Conservation (phyloP, 2,888 invertebrate species). For the Scaptodrosophila latifasciaeformis region DNA sequence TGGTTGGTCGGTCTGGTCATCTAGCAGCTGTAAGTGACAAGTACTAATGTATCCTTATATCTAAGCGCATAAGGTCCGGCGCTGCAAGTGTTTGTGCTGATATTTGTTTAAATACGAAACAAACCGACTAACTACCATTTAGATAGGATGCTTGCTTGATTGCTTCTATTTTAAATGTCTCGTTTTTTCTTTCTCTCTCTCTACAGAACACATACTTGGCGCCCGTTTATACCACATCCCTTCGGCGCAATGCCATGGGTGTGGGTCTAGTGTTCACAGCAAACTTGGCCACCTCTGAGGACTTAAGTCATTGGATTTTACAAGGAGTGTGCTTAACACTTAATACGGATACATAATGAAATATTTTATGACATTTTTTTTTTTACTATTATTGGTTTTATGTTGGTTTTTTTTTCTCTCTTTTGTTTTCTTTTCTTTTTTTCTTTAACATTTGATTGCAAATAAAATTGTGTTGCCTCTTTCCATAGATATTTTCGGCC, state of each 20-base stretch:
- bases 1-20: neutral
- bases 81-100: slow-evolving; percentile 36
- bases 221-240: slow-evolving; percentile 93
- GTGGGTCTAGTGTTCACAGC: slow-evolving; percentile 93
- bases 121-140: slow-evolving; percentile 37
- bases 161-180: slow-evolving; percentile 61
- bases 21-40: slow-evolving; percentile 65
- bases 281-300: slow-evolving; percentile 87
- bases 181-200: slow-evolving; percentile 20
- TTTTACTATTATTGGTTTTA: slow-evolving; percentile 13
- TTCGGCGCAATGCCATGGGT: slow-evolving; percentile 92
- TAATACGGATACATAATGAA: slow-evolving; percentile 80
- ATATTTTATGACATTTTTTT: slow-evolving; percentile 2
- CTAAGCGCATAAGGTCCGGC: slow-evolving; percentile 21
- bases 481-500: too few species aligned
- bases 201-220: slow-evolving; percentile 88
- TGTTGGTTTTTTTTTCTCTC: slow-evolving; percentile 25
- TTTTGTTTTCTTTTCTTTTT: slow-evolving; percentile 9
- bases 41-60: slow-evolving; percentile 63
- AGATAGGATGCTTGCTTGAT: too few species aligned
- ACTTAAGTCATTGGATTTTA: slow-evolving; percentile 91
- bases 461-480: slow-evolving; percentile 14
- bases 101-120: slow-evolving; percentile 63
- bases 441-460: slow-evolving; percentile 23
- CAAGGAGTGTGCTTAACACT: slow-evolving; percentile 92